Evolutionary conservation across 2,113 vertebrate species (phyloP).

Genomic region (Tachuris rubrigastra): DNA sequence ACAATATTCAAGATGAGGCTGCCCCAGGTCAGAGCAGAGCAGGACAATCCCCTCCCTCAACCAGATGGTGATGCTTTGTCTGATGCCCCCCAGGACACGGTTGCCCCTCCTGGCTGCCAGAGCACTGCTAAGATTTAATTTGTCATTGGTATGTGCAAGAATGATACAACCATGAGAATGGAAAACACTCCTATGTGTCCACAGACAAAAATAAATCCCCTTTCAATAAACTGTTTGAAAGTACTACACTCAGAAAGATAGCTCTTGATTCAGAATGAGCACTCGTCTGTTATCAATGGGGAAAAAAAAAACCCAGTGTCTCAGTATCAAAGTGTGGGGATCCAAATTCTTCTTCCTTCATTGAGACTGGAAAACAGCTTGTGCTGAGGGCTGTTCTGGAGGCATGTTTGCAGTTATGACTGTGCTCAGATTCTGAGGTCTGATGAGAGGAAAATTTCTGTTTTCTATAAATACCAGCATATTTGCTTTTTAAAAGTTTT

Average conservation of each 20-base stretch:
- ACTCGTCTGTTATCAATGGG: background rate
- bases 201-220: accelerated
- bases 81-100: no score
- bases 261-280: background rate
- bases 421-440: background rate
- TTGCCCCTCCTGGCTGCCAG: no score
- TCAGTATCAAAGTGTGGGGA: background rate
- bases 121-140: background rate
- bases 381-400: background rate
- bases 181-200: background rate
- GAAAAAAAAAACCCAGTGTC: background rate
- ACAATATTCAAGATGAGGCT: background rate
- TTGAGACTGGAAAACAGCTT: background rate
- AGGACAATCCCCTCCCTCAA: no score
- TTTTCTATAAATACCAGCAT: background rate
- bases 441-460: background rate
- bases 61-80: no score
- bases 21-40: no score
- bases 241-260: background rate
- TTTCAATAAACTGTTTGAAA: background rate
- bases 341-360: background rate
- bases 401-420: background rate
- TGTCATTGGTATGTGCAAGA: background rate
- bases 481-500: background rate
- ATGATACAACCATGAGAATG: background rate